Evolutionary conservation across 2,113 vertebrate genomes (phyloP).

Genomic region (Lepisosteus osseus): DNA sequence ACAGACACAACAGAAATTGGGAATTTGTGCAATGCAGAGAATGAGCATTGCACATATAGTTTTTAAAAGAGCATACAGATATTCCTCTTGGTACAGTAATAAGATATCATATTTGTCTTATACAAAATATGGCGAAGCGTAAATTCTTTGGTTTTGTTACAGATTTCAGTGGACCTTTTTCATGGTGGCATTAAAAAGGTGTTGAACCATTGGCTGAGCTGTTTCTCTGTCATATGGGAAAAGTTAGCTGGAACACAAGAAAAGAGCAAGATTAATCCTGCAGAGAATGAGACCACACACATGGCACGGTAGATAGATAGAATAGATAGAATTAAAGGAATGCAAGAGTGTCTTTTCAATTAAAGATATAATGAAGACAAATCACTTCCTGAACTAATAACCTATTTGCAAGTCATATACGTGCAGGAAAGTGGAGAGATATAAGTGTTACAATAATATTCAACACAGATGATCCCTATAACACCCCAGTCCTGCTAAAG

Average conservation of each 20-base stretch:
- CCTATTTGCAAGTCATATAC: conserved; percentile 38
- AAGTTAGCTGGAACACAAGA: conserved; percentile 11
- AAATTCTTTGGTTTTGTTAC: conserved; percentile 19
- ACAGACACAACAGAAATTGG: conserved; percentile 40
- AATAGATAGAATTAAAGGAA: not conserved
- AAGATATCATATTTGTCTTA: conserved; percentile 6
- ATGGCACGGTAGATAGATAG: not conserved
- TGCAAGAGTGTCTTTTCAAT: not conserved
- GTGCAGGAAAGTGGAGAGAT: conserved; percentile 50
- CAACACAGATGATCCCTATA: conserved; percentile 34
- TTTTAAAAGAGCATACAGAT: conserved; percentile 38
- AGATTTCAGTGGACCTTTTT: not conserved
- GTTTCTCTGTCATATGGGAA: conserved; percentile 20
- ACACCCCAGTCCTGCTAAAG: conserved; percentile 49
- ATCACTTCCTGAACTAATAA: conserved; percentile 26
- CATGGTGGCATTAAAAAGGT: conserved; percentile 26
- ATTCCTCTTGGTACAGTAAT: conserved; percentile 17
- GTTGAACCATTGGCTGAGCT: conserved; percentile 24
- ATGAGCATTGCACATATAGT: conserved; percentile 42
- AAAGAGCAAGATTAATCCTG: conserved; percentile 2
- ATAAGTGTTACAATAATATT: conserved; percentile 22
- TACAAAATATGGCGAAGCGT: conserved; percentile 16
- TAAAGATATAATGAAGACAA: conserved; percentile 10
- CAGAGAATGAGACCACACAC: conserved; percentile 28
- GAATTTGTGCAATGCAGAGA: conserved; percentile 46